A percentile compares a stretch with the other conserved stretches of the same genome.
Evolutionary conservation across 2,113 vertebrate genomes (phyloP).

Genomic region (Bombycilla garrulus): DNA sequence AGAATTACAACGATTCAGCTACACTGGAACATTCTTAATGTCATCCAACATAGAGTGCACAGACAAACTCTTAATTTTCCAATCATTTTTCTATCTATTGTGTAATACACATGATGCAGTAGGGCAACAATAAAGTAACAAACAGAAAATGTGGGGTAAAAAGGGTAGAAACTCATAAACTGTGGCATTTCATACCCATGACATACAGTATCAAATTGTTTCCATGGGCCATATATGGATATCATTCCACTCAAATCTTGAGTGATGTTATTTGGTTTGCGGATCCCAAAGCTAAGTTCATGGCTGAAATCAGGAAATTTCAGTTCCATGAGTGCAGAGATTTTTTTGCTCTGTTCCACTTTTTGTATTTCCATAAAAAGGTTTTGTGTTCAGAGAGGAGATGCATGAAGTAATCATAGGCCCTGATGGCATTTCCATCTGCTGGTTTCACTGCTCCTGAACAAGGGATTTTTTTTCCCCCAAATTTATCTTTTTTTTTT

Average conservation of each 20-base stretch:
- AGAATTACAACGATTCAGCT: not conserved
- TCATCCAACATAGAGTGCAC: not conserved
- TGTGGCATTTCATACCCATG: not conserved
- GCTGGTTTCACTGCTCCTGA: not conserved
- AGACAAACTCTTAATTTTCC: not conserved
- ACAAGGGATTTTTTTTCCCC: not conserved
- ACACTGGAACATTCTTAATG: not conserved
- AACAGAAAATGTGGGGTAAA: not conserved
- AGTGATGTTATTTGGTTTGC: not conserved
- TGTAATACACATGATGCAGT: rapidly evolving
- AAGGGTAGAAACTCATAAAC: not conserved
- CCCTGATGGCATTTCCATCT: not conserved
- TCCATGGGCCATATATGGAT: not conserved
- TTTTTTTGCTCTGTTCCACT: not conserved
- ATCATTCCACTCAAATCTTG: not conserved
- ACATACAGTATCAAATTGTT: not conserved
- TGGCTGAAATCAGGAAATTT: not conserved
- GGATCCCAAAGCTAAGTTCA: not conserved
- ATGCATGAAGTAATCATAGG: not conserved
- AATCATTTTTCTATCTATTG: not conserved
- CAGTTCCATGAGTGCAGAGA: not conserved
- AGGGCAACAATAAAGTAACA: rapidly evolving
- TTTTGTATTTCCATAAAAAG: not conserved
- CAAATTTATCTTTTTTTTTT: not conserved
- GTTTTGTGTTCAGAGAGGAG: not conserved